Percentiles rank a stretch among this genome's conserved stretches.
Evolutionary conservation across 2,113 vertebrate genomes (phyloP).

Genomic region (Elephas maximus): DNA sequence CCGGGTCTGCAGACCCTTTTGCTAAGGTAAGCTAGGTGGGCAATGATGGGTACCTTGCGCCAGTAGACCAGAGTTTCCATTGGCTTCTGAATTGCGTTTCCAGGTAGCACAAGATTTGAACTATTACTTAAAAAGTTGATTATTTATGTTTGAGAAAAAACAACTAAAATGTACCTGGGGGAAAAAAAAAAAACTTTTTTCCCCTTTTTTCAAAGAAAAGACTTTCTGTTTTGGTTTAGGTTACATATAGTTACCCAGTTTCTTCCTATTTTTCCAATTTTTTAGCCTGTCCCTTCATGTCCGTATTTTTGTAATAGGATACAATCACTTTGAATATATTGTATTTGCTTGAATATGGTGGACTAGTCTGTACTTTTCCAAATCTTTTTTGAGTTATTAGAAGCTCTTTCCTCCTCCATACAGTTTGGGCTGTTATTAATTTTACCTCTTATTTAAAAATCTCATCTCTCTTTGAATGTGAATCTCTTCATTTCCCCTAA

Average conservation of each 20-base stretch:
- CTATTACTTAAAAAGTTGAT: constrained; percentile 30
- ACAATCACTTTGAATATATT: background rate
- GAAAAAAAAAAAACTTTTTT: background rate
- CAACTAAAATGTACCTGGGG: background rate
- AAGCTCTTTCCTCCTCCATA: constrained; percentile 34
- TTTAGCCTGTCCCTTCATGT: background rate
- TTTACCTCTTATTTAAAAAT: constrained; percentile 79
- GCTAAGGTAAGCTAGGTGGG: background rate
- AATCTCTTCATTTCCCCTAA: constrained; percentile 78
- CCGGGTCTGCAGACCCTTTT: background rate
- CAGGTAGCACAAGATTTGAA: background rate
- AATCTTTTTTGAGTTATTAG: constrained; percentile 26
- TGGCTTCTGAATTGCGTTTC: background rate
- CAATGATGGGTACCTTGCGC: background rate
- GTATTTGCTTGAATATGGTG: background rate
- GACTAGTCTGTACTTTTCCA: background rate
- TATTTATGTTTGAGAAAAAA: constrained; percentile 40
- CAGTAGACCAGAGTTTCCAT: background rate
- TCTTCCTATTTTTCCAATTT: background rate
- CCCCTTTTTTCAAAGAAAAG: background rate
- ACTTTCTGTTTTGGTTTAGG: background rate
- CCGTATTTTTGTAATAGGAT: background rate
- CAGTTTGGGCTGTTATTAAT: constrained; percentile 74
- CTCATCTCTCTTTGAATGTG: constrained; percentile 74
- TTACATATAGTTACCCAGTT: background rate